Percentiles rank a stretch among this genome's conserved stretches.
Conservation (phyloP, 2,113 vertebrate genomes). For the Gymnocephalus cernua region DNA sequence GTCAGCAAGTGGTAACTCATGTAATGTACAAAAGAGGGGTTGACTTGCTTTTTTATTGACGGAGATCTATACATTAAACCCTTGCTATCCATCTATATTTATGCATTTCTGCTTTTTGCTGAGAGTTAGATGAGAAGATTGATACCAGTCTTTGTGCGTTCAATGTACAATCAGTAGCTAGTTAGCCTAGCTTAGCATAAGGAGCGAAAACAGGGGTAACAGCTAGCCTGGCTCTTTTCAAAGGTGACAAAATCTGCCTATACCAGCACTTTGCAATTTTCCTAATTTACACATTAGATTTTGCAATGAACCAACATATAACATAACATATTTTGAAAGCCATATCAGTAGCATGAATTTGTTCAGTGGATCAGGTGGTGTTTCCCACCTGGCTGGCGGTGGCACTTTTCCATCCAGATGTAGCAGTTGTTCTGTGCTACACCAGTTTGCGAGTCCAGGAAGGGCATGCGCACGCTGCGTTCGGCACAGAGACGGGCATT, state of each 20-base stretch:
- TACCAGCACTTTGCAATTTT: not conserved
- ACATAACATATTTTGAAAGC: not conserved
- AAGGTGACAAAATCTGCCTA: not conserved
- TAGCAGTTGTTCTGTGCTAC: constrained; percentile 99
- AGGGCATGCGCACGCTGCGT: constrained; percentile 95
- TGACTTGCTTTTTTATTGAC: not conserved
- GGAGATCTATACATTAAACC: constrained; percentile 2
- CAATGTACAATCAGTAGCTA: not conserved
- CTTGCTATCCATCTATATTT: not conserved
- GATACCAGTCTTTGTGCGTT: not conserved
- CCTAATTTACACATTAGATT: constrained; percentile 4
- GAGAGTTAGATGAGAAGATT: not conserved
- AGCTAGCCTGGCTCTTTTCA: not conserved
- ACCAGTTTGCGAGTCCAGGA: constrained; percentile 96
- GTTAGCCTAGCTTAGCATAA: constrained; percentile 16
- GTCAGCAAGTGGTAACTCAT: constrained; percentile 30
- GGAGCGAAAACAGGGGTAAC: not conserved
- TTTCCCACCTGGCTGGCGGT: constrained; percentile 92
- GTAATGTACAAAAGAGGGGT: constrained; percentile 7
- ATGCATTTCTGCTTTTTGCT: constrained; percentile 1
- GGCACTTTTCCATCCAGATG: constrained; percentile 99
- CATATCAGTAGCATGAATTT: not conserved
- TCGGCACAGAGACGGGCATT: constrained; percentile 97
- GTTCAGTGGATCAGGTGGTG: not conserved
- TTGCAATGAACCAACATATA: not conserved